These are phyloP conservation scores for Hiodon tergisus DNA, from an alignment of 2,113 vertebrate species.

Conservation along the genomic window DNA sequence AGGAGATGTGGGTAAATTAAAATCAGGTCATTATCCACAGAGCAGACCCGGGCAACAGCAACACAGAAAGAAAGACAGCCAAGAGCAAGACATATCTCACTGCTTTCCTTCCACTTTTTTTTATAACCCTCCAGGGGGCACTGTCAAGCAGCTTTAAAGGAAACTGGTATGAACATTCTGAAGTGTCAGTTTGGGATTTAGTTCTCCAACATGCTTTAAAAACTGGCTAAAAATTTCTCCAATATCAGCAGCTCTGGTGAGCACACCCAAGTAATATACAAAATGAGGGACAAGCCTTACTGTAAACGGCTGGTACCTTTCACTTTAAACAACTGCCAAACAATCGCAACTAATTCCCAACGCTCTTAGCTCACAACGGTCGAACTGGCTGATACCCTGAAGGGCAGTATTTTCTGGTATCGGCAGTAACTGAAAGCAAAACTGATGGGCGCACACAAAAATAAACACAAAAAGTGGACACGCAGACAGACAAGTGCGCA, in stretches of 20 bases:
- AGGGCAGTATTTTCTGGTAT: no score
- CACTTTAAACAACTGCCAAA: background rate
- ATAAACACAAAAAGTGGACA: background rate
- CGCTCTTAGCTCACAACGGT: background rate
- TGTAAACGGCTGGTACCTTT: constrained; percentile 1
- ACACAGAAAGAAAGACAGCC: constrained; percentile 13
- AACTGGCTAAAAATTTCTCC: constrained; percentile 37
- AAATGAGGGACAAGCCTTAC: background rate
- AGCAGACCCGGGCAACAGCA: constrained; percentile 17
- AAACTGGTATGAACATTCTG: constrained; percentile 47
- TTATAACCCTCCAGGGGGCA: constrained; percentile 42
- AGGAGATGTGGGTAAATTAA: background rate
- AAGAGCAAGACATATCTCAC: background rate
- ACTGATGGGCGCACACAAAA: background rate
- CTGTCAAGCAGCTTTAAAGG: constrained; percentile 51
- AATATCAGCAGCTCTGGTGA: constrained; percentile 29
- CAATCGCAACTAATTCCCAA: background rate
- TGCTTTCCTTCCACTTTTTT: constrained; percentile 35
- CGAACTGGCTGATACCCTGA: no score
- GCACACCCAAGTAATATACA: background rate
- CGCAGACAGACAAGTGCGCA: background rate
- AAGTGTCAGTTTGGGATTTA: constrained; percentile 34
- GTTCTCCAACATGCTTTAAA: constrained; percentile 36
- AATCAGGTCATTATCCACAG: constrained; percentile 4
- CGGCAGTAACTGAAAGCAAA: no score